Evolutionary conservation across 2,113 vertebrate genomes (phyloP), one percentile per base, ranked within the genome.

Genomic region (Hemicordylus capensis): DNA sequence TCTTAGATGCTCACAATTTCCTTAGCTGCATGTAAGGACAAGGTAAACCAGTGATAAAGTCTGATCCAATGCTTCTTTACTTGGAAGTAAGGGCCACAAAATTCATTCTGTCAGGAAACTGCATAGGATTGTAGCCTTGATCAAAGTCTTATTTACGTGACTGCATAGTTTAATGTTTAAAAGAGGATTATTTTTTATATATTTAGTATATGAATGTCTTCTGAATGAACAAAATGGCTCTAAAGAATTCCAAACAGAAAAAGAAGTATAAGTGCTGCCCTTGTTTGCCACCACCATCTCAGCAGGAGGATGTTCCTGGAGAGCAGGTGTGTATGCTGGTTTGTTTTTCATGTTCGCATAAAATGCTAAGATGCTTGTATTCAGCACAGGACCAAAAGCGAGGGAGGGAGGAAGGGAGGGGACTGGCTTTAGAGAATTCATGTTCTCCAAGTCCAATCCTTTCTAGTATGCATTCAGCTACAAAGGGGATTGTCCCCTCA

Each of bases 171-270:
- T 12, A 28, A 72, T 44, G 42, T 64, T 54, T 66, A 58, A 5
- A 56, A 26, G 46, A 54, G 1, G 19, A 2, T 69, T 81, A n/a
- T 81, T 72, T 76, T 75, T 48, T 44, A 77, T 78, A 22, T 87
- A 22, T 69, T 74, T 82, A 58, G 2, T 66, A 64, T 11, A 64
- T 2, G 34, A 63, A 46, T 11, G 8, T 77, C 26, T 81, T 10
- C 75, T 85, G 59, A 0, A 80, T 79, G 64, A 56, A 72, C 22
- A 51, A 86, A 58, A 88, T 90, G 85, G 70, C 1, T 28, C 76
- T 58, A 37, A 85, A 44, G 9, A 67, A 44, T 20, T 84, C 72
- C 84, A 77, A n/a, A 74, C 85, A 73, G 6, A 9, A 80, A 80
- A 83, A 42, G 34, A 1, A 0, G 34, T 1, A 0, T 51, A 85